A percentile compares a stretch with the other conserved stretches of the same genome.
phyloP scores from a whole-genome alignment of 2,888 invertebrate species.

The Formica aserva region DNA sequence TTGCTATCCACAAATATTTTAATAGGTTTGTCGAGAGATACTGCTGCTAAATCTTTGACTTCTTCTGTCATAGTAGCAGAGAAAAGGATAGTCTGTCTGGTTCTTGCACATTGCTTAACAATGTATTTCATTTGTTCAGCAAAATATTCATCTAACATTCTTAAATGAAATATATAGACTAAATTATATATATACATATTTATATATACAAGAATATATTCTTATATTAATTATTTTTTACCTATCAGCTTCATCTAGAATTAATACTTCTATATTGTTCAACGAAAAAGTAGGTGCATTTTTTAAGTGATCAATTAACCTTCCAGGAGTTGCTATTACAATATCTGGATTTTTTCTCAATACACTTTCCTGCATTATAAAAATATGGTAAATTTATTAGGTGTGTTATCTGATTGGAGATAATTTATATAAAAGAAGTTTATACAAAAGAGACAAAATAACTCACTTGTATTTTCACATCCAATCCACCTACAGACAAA shows the following conservation, averaged over 20 bases:
- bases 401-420: neutral
- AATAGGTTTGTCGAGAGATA: constrained; percentile 96
- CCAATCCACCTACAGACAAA: constrained; percentile 95
- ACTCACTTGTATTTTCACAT: constrained; percentile 90
- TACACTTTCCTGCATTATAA: constrained; percentile 89
- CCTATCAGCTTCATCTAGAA: constrained; percentile 93
- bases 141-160: constrained; percentile 99
- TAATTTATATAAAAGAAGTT: neutral
- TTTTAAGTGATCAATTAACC: constrained; percentile 98
- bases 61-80: constrained; percentile 99
- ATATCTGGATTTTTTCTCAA: constrained; percentile 96
- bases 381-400: neutral
- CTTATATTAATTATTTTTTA: constrained; percentile 70
- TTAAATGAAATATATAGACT: constrained; percentile 77
- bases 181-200: neutral
- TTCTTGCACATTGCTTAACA: constrained; percentile 95
- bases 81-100: constrained; percentile 98
- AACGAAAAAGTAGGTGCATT: constrained; percentile 97
- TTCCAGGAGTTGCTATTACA: constrained; percentile 99
- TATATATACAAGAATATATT: neutral
- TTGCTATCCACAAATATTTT: constrained; percentile 98
- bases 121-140: constrained; percentile 99
- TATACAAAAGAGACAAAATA: neutral
- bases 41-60: constrained; percentile 97
- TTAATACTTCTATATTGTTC: constrained; percentile 95